Evolutionary conservation across 2,797 vertebrate genomes (phyloP).

Genomic region (Chelmon rostratus): DNA sequence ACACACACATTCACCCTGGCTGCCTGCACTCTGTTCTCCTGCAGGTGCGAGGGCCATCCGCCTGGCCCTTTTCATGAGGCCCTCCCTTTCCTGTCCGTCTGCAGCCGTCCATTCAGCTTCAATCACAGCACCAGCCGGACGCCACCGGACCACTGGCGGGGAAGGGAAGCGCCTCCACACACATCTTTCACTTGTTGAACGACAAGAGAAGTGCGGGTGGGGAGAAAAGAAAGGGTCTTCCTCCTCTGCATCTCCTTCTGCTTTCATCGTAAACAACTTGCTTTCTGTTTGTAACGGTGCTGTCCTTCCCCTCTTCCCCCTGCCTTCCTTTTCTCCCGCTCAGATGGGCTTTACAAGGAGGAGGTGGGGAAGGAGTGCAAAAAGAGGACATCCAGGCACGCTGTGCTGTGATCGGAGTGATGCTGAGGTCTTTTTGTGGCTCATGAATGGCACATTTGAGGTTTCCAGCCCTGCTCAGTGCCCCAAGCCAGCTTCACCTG

Average conservation of each 20-base stretch:
- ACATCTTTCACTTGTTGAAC: slow-evolving; percentile 81
- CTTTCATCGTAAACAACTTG: slow-evolving; percentile 84
- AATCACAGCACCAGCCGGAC: slow-evolving; percentile 89
- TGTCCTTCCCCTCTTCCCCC: slow-evolving; percentile 69
- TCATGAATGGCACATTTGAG: slow-evolving; percentile 80
- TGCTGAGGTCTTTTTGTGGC: slow-evolving; percentile 73
- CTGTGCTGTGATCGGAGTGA: slow-evolving; percentile 54
- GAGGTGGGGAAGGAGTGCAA: slow-evolving; percentile 27
- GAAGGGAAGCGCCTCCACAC: slow-evolving; percentile 90
- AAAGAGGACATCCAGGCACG: slow-evolving; percentile 59
- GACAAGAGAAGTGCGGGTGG: slow-evolving; percentile 70
- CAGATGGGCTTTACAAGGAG: slow-evolving; percentile 69
- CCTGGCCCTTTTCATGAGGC: slow-evolving; percentile 89
- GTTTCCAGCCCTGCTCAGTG: slow-evolving; percentile 75
- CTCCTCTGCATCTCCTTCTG: slow-evolving; percentile 79
- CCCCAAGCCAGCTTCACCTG: slow-evolving; percentile 82
- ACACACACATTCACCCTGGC: slow-evolving; percentile 81
- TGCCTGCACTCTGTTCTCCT: slow-evolving; percentile 85
- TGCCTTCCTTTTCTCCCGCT: slow-evolving; percentile 68
- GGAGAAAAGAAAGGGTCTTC: slow-evolving; percentile 79
- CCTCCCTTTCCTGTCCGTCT: slow-evolving; percentile 92
- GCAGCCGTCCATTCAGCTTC: slow-evolving; percentile 88
- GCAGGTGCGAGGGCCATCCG: slow-evolving; percentile 90
- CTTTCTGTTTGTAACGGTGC: slow-evolving; percentile 81
- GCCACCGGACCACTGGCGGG: slow-evolving; percentile 88